Base-by-base conservation (phyloP, 2,113 vertebrate genomes). In the Chrysemys picta region DNA sequence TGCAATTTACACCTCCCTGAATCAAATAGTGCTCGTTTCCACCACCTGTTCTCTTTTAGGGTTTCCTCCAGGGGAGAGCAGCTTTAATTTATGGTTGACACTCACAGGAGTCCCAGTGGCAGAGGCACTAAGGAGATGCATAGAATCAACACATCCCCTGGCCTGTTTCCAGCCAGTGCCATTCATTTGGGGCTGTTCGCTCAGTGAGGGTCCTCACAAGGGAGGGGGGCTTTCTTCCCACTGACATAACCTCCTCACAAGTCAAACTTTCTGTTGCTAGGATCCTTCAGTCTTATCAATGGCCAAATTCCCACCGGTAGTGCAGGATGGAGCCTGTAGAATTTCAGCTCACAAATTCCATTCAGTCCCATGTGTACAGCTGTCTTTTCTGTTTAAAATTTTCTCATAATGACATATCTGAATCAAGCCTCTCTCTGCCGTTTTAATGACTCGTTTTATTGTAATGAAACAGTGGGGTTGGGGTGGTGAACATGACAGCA, bases 1-100 rank as follows among this genome's bases (percentile, higher is more conserved):
- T 12, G 25, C 6, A 22, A 0, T 0, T 57, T 89, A 21, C 49
- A 50, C 80, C 85, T 83, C 65, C 25, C 6, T 91, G 59, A 62
- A 62, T 62, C 24, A 57, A 25, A 10, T 27, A 57, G 59, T 69
- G 62, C 62, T 69, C 8, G 16, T 12, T 47, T 47, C 29, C 45
- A 81, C 17, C 29, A 78, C 14, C 8, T 45, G 56, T 80, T 69
- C 35, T 69, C 35, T n/a, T n/a, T 82, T 81, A 0, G 0, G 72
- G 10, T 92, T 89, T 93, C 62, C 19, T 85, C 2, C 5, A 5
- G n/a, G 72, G 76, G 57, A 59, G 86, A 88, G 17, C 1, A 80
- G 14, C 56, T 82, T 96, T 89, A 83, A 87, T 14, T n/a, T 87
- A n/a, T 82, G 54, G 59, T 27, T 49, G n/a, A 35, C 59, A 76